Conservation (phyloP, 2,113 vertebrate species). For the Myotis lucifugus region DNA sequence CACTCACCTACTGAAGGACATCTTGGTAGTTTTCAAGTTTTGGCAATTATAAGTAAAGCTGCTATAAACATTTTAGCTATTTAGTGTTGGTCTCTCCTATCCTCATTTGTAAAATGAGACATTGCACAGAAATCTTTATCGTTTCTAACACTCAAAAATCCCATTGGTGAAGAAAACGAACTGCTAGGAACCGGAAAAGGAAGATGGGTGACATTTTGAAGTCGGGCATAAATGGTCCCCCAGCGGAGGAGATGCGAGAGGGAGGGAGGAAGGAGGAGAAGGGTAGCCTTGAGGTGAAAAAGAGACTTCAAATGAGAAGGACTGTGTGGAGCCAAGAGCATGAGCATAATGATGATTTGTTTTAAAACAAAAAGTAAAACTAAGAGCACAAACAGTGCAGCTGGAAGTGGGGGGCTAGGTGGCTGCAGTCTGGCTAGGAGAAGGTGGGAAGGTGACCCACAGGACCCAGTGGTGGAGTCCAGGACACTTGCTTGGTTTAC, state of each 20-base stretch:
- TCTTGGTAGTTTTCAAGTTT: not conserved
- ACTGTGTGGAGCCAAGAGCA: not conserved
- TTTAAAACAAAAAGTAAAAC: not conserved
- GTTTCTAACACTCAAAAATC: not conserved
- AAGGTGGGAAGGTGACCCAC: not conserved
- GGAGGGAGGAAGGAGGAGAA: not conserved
- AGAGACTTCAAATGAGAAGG: not conserved
- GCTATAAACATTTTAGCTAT: not conserved
- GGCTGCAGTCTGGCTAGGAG: not conserved
- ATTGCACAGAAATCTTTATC: not conserved
- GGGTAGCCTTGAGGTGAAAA: too few relatives aligned
- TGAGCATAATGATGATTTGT: too few relatives aligned
- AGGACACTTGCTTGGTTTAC: not conserved
- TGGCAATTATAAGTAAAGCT: not conserved
- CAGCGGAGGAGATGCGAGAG: accelerated
- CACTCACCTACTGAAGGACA: not conserved
- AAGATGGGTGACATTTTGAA: not conserved
- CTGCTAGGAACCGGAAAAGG: not conserved
- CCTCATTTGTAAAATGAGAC: not conserved
- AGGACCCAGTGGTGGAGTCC: not conserved
- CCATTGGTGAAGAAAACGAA: not conserved
- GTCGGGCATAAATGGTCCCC: not conserved
- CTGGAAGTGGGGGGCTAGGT: too few relatives aligned
- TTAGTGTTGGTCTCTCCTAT: not conserved
- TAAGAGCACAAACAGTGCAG: not conserved